Evolutionary conservation across 2,888 invertebrate genomes (phyloP).

Genomic region (Xestia ashworthii): DNA sequence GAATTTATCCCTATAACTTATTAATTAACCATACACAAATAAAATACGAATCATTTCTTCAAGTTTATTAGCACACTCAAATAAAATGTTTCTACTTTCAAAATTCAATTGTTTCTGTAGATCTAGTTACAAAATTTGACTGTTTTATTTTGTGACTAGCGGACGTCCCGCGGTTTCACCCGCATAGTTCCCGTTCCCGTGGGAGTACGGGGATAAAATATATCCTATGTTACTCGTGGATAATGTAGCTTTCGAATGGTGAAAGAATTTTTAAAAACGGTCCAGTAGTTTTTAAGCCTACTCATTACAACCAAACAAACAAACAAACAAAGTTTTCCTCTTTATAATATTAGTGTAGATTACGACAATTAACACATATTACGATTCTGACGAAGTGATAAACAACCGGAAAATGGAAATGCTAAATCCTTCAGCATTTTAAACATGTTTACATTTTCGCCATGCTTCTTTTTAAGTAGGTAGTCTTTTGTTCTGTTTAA

Average conservation of each 20-base stretch:
- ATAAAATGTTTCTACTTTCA: neutral
- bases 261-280: too few relatives aligned
- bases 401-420: slow-evolving; percentile 32
- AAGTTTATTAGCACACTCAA: neutral
- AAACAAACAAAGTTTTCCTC: too few relatives aligned
- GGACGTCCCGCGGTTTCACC: too few relatives aligned
- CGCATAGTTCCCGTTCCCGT: too few relatives aligned
- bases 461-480: slow-evolving; percentile 21
- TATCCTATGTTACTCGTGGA: too few relatives aligned
- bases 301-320: too few relatives aligned
- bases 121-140: slow-evolving; percentile 7
- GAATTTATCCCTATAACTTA: neutral
- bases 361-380: slow-evolving; percentile 24
- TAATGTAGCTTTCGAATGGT: too few relatives aligned
- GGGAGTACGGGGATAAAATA: too few relatives aligned
- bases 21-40: neutral
- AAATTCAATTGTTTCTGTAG: slow-evolving; percentile 6
- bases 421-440: slow-evolving; percentile 25
- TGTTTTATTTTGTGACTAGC: slow-evolving; percentile 20
- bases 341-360: too few relatives aligned
- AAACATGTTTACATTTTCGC: slow-evolving; percentile 29
- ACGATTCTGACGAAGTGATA: slow-evolving; percentile 19
- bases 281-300: too few relatives aligned
- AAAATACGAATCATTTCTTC: neutral
- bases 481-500: slow-evolving; percentile 33